Evolutionary conservation across 2,113 vertebrate species (phyloP).

Genomic region (Eupsittula cactorum): DNA sequence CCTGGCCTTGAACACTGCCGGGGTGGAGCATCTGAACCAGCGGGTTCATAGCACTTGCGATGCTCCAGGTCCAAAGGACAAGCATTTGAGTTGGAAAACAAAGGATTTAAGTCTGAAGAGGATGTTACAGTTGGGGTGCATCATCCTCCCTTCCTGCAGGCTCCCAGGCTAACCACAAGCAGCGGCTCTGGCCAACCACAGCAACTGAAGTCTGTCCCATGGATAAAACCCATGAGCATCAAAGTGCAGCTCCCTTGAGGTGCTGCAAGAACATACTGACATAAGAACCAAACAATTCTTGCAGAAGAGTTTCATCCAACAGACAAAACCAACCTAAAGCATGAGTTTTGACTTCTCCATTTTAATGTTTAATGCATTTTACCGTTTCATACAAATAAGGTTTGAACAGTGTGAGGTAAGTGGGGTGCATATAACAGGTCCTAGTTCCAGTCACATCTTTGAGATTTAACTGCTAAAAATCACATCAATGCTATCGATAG

Average conservation of each 20-base stretch:
- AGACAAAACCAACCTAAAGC: not conserved
- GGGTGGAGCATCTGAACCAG: not conserved
- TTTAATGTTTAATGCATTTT: not conserved
- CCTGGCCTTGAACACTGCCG: not conserved
- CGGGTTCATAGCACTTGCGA: not conserved
- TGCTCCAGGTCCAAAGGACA: not conserved
- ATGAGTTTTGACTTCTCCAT: not conserved
- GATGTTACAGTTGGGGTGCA: not conserved
- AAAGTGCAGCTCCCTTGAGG: fast-evolving
- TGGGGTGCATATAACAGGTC: too few relatives aligned
- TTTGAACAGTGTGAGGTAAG: not conserved
- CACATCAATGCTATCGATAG: fast-evolving
- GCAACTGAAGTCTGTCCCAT: not conserved
- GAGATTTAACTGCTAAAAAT: not conserved
- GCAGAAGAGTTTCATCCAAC: not conserved
- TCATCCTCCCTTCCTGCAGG: not conserved
- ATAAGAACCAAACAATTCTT: not conserved
- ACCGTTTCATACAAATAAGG: not conserved
- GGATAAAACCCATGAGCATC: not conserved
- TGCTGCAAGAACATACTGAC: fast-evolving
- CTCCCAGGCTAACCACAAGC: not conserved
- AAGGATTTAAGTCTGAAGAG: not conserved
- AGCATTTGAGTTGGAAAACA: not conserved
- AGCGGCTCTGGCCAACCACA: not conserved
- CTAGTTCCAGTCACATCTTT: not conserved